These are phyloP conservation scores for Lepidochrysops patricia DNA, from an alignment of 2,888 invertebrate genomes.

Conservation along the genomic window DNA sequence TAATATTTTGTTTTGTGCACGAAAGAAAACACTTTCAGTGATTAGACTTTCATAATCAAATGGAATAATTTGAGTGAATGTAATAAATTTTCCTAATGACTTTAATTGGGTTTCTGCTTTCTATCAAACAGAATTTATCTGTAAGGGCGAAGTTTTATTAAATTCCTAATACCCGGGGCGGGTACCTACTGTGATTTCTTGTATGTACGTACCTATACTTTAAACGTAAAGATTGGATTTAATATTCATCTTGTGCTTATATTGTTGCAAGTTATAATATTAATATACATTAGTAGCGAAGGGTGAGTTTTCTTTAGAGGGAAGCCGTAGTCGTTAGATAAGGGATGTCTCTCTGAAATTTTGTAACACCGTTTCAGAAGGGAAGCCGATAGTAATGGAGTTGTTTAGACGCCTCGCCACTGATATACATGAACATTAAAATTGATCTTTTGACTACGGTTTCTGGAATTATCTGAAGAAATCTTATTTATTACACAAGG, in stretches of 20 bases:
- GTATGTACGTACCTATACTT: constrained; percentile 48
- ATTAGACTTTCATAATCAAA: constrained; percentile 45
- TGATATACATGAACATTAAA: too few species aligned
- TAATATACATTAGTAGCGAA: too few species aligned
- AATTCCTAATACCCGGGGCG: constrained; percentile 62
- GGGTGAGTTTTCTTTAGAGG: too few species aligned
- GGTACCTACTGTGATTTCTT: constrained; percentile 54
- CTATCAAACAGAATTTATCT: constrained; percentile 61
- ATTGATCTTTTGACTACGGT: too few species aligned
- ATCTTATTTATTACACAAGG: too few species aligned
- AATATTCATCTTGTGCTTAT: constrained; percentile 37
- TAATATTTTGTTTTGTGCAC: constrained; percentile 71
- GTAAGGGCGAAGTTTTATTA: constrained; percentile 71
- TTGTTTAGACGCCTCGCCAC: too few species aligned
- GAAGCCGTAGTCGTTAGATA: too few species aligned
- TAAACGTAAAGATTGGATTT: constrained; percentile 30
- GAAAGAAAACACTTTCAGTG: constrained; percentile 64
- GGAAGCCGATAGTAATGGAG: too few species aligned
- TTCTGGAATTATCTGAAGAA: too few species aligned
- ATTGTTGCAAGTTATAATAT: too few species aligned
- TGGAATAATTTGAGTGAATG: constrained; percentile 62
- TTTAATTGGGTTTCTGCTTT: constrained; percentile 61
- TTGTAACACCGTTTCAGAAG: too few species aligned
- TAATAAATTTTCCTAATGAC: constrained; percentile 68
- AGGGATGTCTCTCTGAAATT: too few species aligned